These are phyloP conservation scores for Selenia dentaria DNA, from an alignment of 2,888 invertebrate species.

Conservation along the genomic window DNA sequence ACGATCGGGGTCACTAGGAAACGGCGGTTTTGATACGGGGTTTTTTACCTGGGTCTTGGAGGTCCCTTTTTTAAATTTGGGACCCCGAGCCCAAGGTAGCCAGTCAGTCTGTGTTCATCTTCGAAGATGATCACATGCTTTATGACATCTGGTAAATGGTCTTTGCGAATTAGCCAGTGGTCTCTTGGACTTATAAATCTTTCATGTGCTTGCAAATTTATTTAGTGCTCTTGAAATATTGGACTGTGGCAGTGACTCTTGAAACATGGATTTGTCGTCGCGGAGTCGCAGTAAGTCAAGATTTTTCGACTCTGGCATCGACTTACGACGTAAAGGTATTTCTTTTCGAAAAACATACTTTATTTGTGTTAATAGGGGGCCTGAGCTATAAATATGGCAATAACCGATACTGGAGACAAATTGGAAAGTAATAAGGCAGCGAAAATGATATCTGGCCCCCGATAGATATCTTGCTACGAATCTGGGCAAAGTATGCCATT, in stretches of 20 bases:
- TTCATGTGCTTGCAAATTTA: slow-evolving; percentile 15
- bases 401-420: slow-evolving; percentile 80
- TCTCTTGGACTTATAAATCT: slow-evolving; percentile 46
- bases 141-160: slow-evolving; percentile 38
- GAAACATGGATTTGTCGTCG: slow-evolving; percentile 76
- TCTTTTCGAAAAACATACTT: slow-evolving; percentile 38
- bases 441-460: slow-evolving; percentile 80
- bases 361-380: slow-evolving; percentile 46
- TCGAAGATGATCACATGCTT: slow-evolving; percentile 83
- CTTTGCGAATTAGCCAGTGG: slow-evolving; percentile 69
- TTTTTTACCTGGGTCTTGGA: slow-evolving; percentile 80
- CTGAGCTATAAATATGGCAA: slow-evolving; percentile 71
- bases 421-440: slow-evolving; percentile 84
- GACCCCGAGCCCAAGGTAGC: slow-evolving; percentile 69
- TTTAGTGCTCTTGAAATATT: slow-evolving; percentile 32
- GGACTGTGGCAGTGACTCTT: slow-evolving; percentile 41
- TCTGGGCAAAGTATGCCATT: slow-evolving; percentile 72
- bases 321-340: slow-evolving; percentile 81
- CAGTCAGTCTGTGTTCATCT: slow-evolving; percentile 83
- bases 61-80: slow-evolving; percentile 72
- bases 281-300: slow-evolving; percentile 84
- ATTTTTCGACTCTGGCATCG: slow-evolving; percentile 84
- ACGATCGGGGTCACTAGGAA: slow-evolving; percentile 85
- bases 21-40: slow-evolving; percentile 82
- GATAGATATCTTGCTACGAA: slow-evolving; percentile 77